Evolutionary conservation across 2,888 invertebrate species (phyloP).

Genomic region (Parnassius apollo): DNA sequence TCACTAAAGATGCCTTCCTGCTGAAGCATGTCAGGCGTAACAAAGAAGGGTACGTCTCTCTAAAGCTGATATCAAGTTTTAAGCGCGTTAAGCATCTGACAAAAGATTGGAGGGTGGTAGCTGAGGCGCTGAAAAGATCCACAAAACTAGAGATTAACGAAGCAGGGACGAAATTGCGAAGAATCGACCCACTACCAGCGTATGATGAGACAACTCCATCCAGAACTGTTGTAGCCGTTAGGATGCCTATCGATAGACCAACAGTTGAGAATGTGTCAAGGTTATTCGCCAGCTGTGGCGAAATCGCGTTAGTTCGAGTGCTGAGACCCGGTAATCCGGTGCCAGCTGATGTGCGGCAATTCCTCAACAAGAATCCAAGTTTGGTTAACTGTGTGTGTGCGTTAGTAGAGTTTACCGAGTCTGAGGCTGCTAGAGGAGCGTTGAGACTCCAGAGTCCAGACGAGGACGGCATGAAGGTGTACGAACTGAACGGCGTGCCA

Average conservation of each 20-base stretch:
- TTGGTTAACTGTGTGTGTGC: constrained; percentile 93
- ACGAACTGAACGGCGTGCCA: constrained; percentile 87
- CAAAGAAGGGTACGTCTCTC: constrained; percentile 96
- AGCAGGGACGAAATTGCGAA: constrained; percentile 92
- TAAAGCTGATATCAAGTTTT: constrained; percentile 97
- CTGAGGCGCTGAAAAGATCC: constrained; percentile 89
- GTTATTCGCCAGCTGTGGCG: constrained; percentile 92
- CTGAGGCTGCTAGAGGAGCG: constrained; percentile 92
- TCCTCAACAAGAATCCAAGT: constrained; percentile 94
- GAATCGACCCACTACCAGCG: constrained; percentile 91
- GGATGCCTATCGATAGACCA: constrained; percentile 91
- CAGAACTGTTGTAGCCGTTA: constrained; percentile 92
- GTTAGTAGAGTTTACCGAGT: constrained; percentile 93
- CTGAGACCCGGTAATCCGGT: constrained; percentile 93
- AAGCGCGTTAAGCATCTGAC: constrained; percentile 96
- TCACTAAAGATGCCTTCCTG: constrained; percentile 96
- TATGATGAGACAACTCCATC: constrained; percentile 96
- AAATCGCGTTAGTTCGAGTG: constrained; percentile 93
- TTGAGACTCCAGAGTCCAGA: constrained; percentile 83
- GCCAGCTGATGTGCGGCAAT: constrained; percentile 94
- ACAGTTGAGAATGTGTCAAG: constrained; percentile 96
- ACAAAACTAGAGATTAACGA: constrained; percentile 93
- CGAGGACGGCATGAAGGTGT: constrained; percentile 85
- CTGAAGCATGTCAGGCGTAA: constrained; percentile 96
- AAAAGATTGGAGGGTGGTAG: constrained; percentile 96